Conservation (phyloP, 2,888 invertebrate species). For the Pedicia rivosa region DNA sequence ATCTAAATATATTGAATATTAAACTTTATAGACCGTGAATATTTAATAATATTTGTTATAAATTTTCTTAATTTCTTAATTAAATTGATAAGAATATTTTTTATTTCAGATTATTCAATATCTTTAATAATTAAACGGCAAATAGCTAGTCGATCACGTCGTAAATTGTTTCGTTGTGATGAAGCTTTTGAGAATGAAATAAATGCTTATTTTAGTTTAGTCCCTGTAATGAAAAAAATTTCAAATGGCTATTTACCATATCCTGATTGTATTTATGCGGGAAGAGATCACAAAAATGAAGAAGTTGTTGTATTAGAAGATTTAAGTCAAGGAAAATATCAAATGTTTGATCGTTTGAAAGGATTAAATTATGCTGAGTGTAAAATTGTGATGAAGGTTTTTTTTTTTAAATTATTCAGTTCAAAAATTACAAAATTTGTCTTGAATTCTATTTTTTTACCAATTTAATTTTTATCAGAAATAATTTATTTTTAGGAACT, state of each 20-base stretch:
- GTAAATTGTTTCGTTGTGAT: conserved; percentile 25
- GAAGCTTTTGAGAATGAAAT: conserved; percentile 28
- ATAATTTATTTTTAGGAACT: conserved; percentile 19
- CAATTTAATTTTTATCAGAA: not conserved
- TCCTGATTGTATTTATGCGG: conserved; percentile 19
- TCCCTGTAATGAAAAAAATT: conserved; percentile 21
- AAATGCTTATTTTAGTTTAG: conserved; percentile 22
- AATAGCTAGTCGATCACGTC: conserved; percentile 23
- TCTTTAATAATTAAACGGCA: conserved; percentile 26
- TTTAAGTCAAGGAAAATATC: conserved; percentile 19
- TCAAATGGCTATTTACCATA: conserved; percentile 12
- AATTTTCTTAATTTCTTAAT: conserved; percentile 1
- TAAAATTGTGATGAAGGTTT: conserved; percentile 24
- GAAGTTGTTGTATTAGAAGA: conserved; percentile 25
- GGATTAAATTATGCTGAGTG: conserved; percentile 23
- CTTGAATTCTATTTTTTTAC: not conserved
- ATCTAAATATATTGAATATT: too few species aligned
- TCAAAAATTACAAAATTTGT: too few species aligned
- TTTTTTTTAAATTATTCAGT: too few species aligned
- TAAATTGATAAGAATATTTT: too few species aligned
- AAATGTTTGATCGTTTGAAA: conserved; percentile 22
- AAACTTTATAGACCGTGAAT: too few species aligned
- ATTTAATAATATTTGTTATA: too few species aligned
- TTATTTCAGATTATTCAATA: conserved; percentile 11
- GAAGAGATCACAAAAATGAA: conserved; percentile 19